Evolutionary conservation across 2,113 vertebrate genomes (phyloP).

Genomic region (Apeltes quadracus): DNA sequence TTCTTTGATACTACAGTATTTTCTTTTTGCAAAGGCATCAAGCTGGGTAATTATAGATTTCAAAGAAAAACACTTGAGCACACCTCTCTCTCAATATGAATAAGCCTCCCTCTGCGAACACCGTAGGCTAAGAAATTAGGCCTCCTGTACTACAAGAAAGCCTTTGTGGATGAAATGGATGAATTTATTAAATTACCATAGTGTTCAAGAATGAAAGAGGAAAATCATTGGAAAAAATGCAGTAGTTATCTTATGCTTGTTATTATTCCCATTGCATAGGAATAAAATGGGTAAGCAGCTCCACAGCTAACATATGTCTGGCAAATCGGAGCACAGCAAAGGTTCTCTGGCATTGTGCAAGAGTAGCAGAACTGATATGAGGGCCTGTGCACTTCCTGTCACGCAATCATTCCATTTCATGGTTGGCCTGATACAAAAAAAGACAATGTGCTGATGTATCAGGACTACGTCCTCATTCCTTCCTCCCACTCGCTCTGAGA

Average conservation of each 20-base stretch:
- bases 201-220: no score
- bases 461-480: conserved; percentile 64
- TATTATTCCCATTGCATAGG: not conserved
- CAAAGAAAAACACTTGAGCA: conserved; percentile 10
- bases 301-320: conserved; percentile 26
- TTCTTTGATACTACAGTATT: conserved; percentile 15
- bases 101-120: conserved; percentile 9
- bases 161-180: not conserved
- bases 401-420: conserved; percentile 30
- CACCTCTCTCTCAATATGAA: conserved; percentile 11
- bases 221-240: not conserved
- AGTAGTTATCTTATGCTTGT: not conserved
- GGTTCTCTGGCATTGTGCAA: conserved; percentile 23
- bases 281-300: conserved; percentile 25
- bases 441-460: conserved; percentile 41
- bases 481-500: conserved; percentile 62
- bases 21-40: conserved; percentile 7
- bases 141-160: not conserved
- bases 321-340: conserved; percentile 51
- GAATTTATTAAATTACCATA: no score
- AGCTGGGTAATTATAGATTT: conserved; percentile 35
- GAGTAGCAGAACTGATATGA: conserved; percentile 44
- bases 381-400: conserved; percentile 56
- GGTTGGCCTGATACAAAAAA: conserved; percentile 32
- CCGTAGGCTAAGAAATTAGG: not conserved